Evolutionary conservation across 1,140 invertebrate genomes (phyloP), one percentile per base, ranked within the genome.

Genomic region (Contarinia nasturtii): DNA sequence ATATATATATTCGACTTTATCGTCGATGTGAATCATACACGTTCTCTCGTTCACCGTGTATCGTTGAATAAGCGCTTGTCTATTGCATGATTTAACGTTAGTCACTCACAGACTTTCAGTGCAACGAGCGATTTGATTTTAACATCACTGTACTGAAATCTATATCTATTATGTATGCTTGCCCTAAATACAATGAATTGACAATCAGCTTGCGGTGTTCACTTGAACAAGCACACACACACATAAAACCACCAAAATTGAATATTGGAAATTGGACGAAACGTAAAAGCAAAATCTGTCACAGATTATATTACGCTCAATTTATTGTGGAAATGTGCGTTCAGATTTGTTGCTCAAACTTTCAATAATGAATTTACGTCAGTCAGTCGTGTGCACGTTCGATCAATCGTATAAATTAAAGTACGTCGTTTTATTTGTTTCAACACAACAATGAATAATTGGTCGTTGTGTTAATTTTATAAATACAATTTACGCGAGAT

Each of bases 231-330:
- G 27, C 27, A 10, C 27, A 27, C 27, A 27, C 27, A 27, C 27
- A 27, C 27, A 10, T 10, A 27, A 27, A 27, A 27, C 27, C 4
- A 27, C 4, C 27, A 5, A 33, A 17, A n/a, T 3, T 33, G 17
- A 45, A 27, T 14, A 11, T 33, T 27, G 33, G n/a, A 27, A 12
- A 45, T 2, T 45, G 17, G 17, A 45, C 19, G 45, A 48, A 50
- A 40, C 11, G 22, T 2, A 5, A 14, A 14, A n/a, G 42, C 42
- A 44, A 50, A 45, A 50, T 48, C 52, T 52, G 50, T 53, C 50
- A 50, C 46, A 53, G 18, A 18, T 44, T 50, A 47, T 27, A 50
- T 53, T 12, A 45, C 50, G 48, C 44, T 43, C 52, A 52, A 53
- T 49, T 15, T 15, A 14, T 19, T 40, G 18, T 19, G n/a, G 18